Percentiles rank a stretch among this genome's conserved stretches.
These are phyloP conservation scores for Polylopha cassiicola DNA, from an alignment of 2,888 invertebrate genomes.

Conservation along the genomic window DNA sequence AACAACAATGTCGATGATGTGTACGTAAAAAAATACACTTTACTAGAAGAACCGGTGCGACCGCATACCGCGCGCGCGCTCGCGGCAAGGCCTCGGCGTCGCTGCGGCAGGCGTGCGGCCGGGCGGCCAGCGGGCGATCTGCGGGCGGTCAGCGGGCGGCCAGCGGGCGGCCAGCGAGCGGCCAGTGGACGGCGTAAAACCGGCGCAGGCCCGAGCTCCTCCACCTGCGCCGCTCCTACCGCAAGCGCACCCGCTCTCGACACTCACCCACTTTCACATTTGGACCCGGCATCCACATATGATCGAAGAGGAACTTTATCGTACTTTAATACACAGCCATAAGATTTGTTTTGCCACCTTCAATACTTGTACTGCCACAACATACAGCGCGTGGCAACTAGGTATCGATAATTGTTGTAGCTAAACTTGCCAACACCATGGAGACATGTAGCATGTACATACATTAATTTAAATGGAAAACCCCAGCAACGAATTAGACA, in stretches of 20 bases:
- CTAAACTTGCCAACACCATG: constrained; percentile 15
- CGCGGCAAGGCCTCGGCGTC: constrained; percentile 64
- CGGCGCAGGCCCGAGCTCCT: constrained; percentile 18
- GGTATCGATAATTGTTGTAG: constrained; percentile 17
- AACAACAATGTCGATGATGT: constrained; percentile 73
- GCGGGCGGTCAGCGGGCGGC: constrained; percentile 28
- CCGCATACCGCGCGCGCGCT: constrained; percentile 72
- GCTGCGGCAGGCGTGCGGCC: constrained; percentile 38
- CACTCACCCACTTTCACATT: constrained; percentile 58
- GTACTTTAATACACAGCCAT: constrained; percentile 15
- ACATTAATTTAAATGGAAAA: too few species aligned
- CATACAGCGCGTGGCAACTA: constrained; percentile 19
- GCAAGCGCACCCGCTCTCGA: constrained; percentile 24
- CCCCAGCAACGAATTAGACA: too few species aligned
- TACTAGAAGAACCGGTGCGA: constrained; percentile 76
- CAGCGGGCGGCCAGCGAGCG: constrained; percentile 24
- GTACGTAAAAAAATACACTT: constrained; percentile 71
- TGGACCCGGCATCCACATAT: constrained; percentile 30
- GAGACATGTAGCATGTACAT: constrained; percentile 16
- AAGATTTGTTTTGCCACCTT: constrained; percentile 13
- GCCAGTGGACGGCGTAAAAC: background rate
- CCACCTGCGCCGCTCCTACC: constrained; percentile 11
- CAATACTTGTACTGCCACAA: background rate
- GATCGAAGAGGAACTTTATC: constrained; percentile 15
- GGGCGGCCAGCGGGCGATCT: constrained; percentile 28